Conservation (phyloP, 2,888 invertebrate species). For the Drosophila tripunctata region DNA sequence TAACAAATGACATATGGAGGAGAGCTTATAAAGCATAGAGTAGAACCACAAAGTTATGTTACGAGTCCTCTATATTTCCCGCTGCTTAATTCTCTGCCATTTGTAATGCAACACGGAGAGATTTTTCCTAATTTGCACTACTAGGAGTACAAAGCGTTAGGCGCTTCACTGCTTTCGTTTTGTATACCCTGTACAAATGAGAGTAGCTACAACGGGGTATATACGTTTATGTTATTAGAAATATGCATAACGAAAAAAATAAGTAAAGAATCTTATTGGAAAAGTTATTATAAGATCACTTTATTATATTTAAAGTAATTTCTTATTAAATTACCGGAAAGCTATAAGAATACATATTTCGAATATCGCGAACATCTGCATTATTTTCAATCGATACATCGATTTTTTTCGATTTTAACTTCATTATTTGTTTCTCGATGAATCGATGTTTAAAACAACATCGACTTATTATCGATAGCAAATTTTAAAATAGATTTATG, state of each 20-base stretch:
- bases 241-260: neutral
- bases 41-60: slow-evolving; percentile 23
- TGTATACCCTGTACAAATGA: neutral
- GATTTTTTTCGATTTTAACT: no score
- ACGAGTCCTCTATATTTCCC: slow-evolving; percentile 23
- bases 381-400: no score
- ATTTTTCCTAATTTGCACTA: slow-evolving; percentile 18
- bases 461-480: no score
- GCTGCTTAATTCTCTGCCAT: neutral
- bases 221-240: neutral
- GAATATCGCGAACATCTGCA: no score
- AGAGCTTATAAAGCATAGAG: slow-evolving; percentile 6
- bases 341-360: no score
- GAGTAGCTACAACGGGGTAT: neutral
- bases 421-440: no score
- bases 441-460: no score
- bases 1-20: slow-evolving; percentile 20
- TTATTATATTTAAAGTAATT: no score
- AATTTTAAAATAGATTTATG: no score
- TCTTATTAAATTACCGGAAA: no score
- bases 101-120: slow-evolving; percentile 3
- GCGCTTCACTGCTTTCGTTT: slow-evolving; percentile 11
- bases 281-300: neutral
- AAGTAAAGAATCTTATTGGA: no score
- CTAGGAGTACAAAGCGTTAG: slow-evolving; percentile 10